Percentiles rank a stretch among this genome's conserved stretches.
These are phyloP conservation scores for Pelvicachromis taeniatus DNA, from an alignment of 2,113 vertebrate genomes.

Conservation along the genomic window DNA sequence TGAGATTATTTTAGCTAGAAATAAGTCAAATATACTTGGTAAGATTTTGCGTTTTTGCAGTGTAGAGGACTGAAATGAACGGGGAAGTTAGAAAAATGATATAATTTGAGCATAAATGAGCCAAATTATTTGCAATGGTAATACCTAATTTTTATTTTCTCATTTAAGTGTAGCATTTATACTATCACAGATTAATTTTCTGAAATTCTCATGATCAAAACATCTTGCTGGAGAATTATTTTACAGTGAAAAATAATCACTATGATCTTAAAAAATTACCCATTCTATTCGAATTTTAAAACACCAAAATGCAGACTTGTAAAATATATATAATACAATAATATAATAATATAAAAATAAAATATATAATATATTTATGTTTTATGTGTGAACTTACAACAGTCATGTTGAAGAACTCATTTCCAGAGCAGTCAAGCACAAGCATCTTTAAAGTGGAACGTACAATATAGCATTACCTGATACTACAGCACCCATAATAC, in stretches of 20 bases:
- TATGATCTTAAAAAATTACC: neutral
- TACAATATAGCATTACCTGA: neutral
- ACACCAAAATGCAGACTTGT: neutral
- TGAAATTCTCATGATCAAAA: neutral
- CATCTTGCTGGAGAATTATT: neutral
- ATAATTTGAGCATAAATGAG: neutral
- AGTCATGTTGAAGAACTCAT: neutral
- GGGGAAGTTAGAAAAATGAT: neutral
- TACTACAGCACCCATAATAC: neutral
- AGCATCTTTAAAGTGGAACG: neutral
- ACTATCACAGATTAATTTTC: neutral
- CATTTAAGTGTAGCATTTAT: neutral
- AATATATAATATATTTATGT: neutral
- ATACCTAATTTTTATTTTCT: neutral
- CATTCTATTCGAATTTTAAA: neutral
- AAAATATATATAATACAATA: neutral
- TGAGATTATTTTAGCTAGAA: too few species aligned
- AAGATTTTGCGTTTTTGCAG: too few species aligned
- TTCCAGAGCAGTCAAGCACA: neutral
- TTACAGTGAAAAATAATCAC: neutral
- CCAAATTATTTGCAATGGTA: neutral
- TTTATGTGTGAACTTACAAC: neutral
- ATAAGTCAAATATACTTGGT: too few species aligned
- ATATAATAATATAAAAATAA: neutral
- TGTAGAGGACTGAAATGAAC: neutral